Evolutionary conservation across 2,113 vertebrate species (phyloP), one percentile per base, ranked within the genome.

Genomic region (Rafetus swinhoei): DNA sequence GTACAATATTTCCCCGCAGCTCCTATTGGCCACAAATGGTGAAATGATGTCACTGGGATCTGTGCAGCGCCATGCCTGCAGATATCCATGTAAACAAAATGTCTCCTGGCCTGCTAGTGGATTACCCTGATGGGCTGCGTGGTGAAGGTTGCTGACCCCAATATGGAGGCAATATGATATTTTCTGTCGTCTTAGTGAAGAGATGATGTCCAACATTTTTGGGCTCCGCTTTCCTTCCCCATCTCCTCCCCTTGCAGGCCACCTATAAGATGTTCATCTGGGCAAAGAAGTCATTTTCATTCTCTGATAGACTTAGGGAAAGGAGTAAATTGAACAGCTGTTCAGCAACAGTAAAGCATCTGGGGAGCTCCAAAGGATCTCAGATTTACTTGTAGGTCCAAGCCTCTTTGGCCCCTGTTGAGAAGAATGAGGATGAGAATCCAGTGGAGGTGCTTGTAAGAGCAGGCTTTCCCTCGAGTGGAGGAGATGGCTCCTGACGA

Each of bases 201-300:
- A 45, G 45, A 45, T 45, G 45, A 45, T 54, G 53, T 54, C 53
- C 53, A 54, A 54, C 10, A 54, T 10, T 54, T 54, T 54, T 54
- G 53, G 53, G 53, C 89, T 90, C 53, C 53, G 89, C 85, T 93
- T 88, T 76, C 39, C 18, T 14, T 86, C 88, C 72, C 0, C 57
- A 24, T 82, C 65, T 87, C 84, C 95, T 92, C 32, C 74, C 24
- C 39, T 92, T 91, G 54, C 29, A 32, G 84, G 65, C 29, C 45
- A 59, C 24, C 39, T 59, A 14, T 12, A 59, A 59, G 57, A 65
- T 50, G 32, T n/a, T 83, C 87, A 87, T 84, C 89, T 81, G 79
- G 53, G 95, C 86, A 81, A 79, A 50, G 93, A 59, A 29, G 84
- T 85, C 79, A 32, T 93, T 19, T 81, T 89, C 79, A 18, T 77